Conservation (phyloP, 92 coral and sea anemone species). For the Blastomussa wellsi region DNA sequence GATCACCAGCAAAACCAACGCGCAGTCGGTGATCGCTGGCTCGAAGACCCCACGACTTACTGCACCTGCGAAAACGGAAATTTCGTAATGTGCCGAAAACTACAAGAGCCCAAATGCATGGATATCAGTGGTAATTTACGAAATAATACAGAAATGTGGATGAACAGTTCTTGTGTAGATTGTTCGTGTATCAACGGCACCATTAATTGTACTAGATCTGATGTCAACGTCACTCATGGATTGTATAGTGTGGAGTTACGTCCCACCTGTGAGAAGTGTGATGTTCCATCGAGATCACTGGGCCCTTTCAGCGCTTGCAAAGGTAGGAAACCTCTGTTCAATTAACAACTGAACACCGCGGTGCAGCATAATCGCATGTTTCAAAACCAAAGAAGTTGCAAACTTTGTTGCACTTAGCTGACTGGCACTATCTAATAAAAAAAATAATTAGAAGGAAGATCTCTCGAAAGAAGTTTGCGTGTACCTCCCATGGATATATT, state of each 20-base stretch:
- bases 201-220: constrained; percentile 16
- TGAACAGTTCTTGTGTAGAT: constrained; percentile 31
- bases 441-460: too few relatives aligned
- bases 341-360: too few relatives aligned
- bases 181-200: constrained; percentile 26
- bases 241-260: neutral
- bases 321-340: neutral
- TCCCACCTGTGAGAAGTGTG: constrained; percentile 29
- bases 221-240: constrained; percentile 23
- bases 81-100: neutral
- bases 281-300: neutral
- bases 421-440: too few relatives aligned
- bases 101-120: constrained; percentile 21
- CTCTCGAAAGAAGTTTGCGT: too few relatives aligned
- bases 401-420: too few relatives aligned
- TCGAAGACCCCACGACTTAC: neutral
- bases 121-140: constrained; percentile 22
- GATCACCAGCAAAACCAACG: constrained; percentile 4
- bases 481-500: too few relatives aligned
- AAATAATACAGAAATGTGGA: constrained; percentile 24
- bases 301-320: constrained; percentile 4
- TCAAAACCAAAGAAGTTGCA: too few relatives aligned
- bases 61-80: constrained; percentile 7
- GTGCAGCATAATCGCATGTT: too few relatives aligned
- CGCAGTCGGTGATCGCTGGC: constrained; percentile 25